Evolutionary conservation across 2,888 invertebrate species (phyloP), one percentile per base, ranked within the genome.

Genomic region (Chalcosyrphus nemorum): DNA sequence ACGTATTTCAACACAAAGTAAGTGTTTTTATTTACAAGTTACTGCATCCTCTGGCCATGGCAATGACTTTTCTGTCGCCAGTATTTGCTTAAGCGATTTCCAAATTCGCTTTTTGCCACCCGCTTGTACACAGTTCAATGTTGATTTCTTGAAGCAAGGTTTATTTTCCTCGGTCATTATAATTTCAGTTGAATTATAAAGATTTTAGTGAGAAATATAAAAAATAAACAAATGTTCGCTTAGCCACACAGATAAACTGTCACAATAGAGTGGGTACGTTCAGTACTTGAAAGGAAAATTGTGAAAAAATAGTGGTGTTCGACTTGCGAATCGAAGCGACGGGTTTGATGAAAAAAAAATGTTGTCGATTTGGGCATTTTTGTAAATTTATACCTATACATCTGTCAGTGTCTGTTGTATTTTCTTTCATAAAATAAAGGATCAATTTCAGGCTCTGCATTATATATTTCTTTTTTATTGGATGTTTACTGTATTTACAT

Each of bases 31-130:
- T 41, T 86, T 80, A 88, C 89, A 97, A 88, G 96, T 94, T 71
- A 97, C 94, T 63, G 94, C 94, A 89, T 95, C 94, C 78, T 94
- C 93, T 17, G 95, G 94, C 97, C 97, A 97, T 2, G 95, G 95
- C 76, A 97, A 92, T 24, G 94, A 90, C 89, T 95, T 94, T 89
- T 98, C 97, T 43, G 95, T 94, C 1, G 96, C 93, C 59, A 97
- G 92, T 88, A 98, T 97, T 93, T 98, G 97, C 90, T 97, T 97
- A 56, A 97, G 90, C 4, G 97, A 97, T 90, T 96, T 95, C 97
- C 97, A 97, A 86, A 95, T 94, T 87, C 96, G 94, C 90, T 96
- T 97, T 89, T 96, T 97, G 86, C 80, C 86, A 9, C 89, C 89
- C 2, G 86, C 80, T 61, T 88, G 88, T 11, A 86, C 86, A 45